Conservation (phyloP, 1,140 invertebrate genomes). For the Magallana gigas region DNA sequence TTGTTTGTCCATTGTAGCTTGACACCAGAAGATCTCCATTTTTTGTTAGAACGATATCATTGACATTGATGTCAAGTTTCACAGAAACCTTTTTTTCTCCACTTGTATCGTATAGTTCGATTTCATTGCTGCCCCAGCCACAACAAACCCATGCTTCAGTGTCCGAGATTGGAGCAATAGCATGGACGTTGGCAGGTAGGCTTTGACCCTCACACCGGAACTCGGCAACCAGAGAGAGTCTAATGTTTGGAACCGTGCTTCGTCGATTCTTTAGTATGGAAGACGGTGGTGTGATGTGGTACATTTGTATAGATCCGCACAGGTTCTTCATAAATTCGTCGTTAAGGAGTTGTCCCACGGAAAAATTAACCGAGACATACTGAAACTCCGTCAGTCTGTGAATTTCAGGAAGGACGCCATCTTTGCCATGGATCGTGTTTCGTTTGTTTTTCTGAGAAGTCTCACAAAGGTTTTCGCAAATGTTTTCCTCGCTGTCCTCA, state of each 20-base stretch:
- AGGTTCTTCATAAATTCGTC: neutral
- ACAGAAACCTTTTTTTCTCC: slow-evolving; percentile 50
- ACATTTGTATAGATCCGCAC: neutral
- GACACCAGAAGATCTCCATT: slow-evolving; percentile 30
- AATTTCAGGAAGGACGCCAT: neutral
- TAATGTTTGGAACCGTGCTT: neutral
- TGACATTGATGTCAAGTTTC: slow-evolving; percentile 51
- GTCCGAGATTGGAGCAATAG: slow-evolving; percentile 57
- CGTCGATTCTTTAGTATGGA: neutral
- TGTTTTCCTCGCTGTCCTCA: neutral
- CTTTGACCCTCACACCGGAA: slow-evolving; percentile 22
- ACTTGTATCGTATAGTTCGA: slow-evolving; percentile 49
- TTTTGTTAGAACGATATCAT: slow-evolving; percentile 40
- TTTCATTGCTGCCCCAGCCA: slow-evolving; percentile 60
- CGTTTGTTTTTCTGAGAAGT: neutral
- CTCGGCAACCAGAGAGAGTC: slow-evolving; percentile 3
- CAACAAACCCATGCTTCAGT: slow-evolving; percentile 60
- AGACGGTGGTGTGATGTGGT: neutral
- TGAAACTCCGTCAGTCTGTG: slow-evolving; percentile 25
- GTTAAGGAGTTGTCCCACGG: neutral
- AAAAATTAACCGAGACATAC: slow-evolving; percentile 3
- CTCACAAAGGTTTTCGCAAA: neutral
- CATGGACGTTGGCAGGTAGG: slow-evolving; percentile 49
- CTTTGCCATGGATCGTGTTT: slow-evolving; percentile 9
- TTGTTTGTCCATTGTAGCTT: slow-evolving; percentile 38